Percentiles rank a stretch among this genome's conserved stretches.
Conservation (phyloP, 1,140 invertebrate species). For the Monochamus saltuarius region DNA sequence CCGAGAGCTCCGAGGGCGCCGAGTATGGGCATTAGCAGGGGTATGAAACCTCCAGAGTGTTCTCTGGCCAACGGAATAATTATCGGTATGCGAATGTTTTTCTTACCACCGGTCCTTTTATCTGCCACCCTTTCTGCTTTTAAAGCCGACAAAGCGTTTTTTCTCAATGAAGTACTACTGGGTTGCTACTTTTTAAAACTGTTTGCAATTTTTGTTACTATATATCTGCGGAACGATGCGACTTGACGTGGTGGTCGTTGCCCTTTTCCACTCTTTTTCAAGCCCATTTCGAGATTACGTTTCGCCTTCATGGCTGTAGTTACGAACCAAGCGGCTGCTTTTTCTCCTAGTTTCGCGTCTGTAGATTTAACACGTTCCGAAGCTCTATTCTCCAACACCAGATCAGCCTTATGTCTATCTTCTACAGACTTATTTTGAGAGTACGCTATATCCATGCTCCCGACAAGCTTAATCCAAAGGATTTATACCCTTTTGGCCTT, state of each 20-base stretch:
- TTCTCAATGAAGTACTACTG: neutral
- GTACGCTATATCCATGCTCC: conserved; percentile 55
- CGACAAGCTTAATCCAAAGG: conserved; percentile 43
- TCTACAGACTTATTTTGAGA: conserved; percentile 43
- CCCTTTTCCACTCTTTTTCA: neutral
- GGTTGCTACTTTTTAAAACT: neutral
- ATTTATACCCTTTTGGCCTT: too few relatives aligned
- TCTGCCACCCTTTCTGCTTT: neutral
- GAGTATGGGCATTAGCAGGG: neutral
- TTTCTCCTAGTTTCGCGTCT: too few relatives aligned
- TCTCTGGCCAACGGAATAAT: neutral
- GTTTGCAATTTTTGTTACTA: neutral
- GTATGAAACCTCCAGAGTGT: neutral
- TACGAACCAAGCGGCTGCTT: too few relatives aligned
- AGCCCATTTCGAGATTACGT: conserved; percentile 37
- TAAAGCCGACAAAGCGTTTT: neutral
- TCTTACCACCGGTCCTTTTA: neutral
- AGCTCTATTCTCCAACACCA: too few relatives aligned
- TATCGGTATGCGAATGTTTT: neutral
- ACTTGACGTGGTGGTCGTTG: conserved; percentile 16
- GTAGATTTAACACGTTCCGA: too few relatives aligned
- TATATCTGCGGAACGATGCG: conserved; percentile 10
- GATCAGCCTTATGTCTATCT: too few relatives aligned
- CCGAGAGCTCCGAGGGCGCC: neutral
- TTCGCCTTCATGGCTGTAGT: too few relatives aligned